Base-by-base conservation (phyloP, 2,113 vertebrate species). In the Muntiacus muntjak region DNA sequence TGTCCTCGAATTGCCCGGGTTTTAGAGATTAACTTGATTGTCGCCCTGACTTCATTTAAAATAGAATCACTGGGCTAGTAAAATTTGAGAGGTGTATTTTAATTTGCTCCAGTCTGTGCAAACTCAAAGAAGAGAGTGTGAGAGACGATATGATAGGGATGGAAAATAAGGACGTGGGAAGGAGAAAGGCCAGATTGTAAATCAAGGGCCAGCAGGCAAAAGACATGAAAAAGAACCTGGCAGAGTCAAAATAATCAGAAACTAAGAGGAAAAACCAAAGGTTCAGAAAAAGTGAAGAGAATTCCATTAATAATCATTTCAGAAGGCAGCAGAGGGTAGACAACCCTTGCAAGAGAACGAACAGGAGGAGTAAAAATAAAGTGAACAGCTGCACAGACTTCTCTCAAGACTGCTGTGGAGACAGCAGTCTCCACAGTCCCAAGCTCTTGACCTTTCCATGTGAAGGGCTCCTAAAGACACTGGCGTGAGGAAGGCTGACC, bases 161-260 rank as follows among this genome's bases (percentile, higher is more conserved):
- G 81, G 97, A 98, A 98, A 98, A 97, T 97, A 98, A 98, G 84
- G 52, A 55, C 7, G 0, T 33, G 83, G 98, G 91, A 21, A 97
- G 88, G 58, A 98, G 92, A 98, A 98, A 98, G 97, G 4, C 95
- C 95, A 88, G 94, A 87, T 96, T 98, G 92, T 98, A 98, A 98
- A 98, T 98, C 98, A 98, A 96, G 96, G 96, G 90, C 96, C 98
- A 97, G 95, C 16, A 54, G 98, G 97, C 96, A 98, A 97, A 97
- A 86, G 97, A 98, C 98, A 97, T 97, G 98, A 98, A 98, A 98
- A 98, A 98, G 74, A 85, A 97, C 94, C 97, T 98, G 64, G 95
- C 82, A 97, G 97, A 98, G 98, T 98, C 98, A 98, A 98, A 98
- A 99, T 98, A 98, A 99, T 98, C 97, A 98, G 89, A 45, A 98